A percentile compares a stretch with the other conserved stretches of the same genome.
These are phyloP conservation scores for Tillus elongatus DNA, from an alignment of 2,888 invertebrate genomes.

Conservation along the genomic window DNA sequence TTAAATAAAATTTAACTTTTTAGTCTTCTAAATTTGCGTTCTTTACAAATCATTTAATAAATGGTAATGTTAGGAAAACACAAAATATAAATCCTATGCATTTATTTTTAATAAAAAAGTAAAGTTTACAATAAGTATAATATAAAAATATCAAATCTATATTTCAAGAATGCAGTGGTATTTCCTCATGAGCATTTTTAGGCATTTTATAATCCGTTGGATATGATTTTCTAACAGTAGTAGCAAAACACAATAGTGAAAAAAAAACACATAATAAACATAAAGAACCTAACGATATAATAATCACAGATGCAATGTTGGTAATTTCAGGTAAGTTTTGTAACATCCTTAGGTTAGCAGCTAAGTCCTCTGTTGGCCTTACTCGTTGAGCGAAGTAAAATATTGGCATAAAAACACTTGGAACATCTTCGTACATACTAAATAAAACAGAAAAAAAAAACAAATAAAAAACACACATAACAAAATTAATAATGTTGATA, in stretches of 20 bases:
- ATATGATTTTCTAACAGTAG: constrained; percentile 12
- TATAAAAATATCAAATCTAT: neutral
- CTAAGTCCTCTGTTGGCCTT: constrained; percentile 48
- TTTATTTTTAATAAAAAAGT: neutral
- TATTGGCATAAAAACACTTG: constrained; percentile 59
- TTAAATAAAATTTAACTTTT: too few relatives aligned
- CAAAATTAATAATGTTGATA: too few relatives aligned
- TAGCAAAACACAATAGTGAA: constrained; percentile 25
- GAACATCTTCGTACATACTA: constrained; percentile 58
- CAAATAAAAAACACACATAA: too few relatives aligned
- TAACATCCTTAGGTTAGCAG: constrained; percentile 46
- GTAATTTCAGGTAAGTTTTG: constrained; percentile 43
- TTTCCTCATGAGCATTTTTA: constrained; percentile 3
- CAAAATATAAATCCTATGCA: too few relatives aligned
- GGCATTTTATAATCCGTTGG: constrained; percentile 6
- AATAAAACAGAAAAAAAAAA: too few relatives aligned
- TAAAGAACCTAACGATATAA: constrained; percentile 24
- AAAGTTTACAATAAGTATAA: neutral
- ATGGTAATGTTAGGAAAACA: too few relatives aligned
- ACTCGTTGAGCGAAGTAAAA: constrained; percentile 69
- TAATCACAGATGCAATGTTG: constrained; percentile 24
- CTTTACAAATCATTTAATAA: too few relatives aligned
- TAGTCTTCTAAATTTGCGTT: too few relatives aligned
- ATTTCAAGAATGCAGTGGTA: constrained; percentile 6
- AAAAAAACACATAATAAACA: constrained; percentile 26